A percentile compares a stretch with the other conserved stretches of the same genome.
Evolutionary conservation across 2,888 invertebrate genomes (phyloP).

Genomic region (Hydropsyche betteni): DNA sequence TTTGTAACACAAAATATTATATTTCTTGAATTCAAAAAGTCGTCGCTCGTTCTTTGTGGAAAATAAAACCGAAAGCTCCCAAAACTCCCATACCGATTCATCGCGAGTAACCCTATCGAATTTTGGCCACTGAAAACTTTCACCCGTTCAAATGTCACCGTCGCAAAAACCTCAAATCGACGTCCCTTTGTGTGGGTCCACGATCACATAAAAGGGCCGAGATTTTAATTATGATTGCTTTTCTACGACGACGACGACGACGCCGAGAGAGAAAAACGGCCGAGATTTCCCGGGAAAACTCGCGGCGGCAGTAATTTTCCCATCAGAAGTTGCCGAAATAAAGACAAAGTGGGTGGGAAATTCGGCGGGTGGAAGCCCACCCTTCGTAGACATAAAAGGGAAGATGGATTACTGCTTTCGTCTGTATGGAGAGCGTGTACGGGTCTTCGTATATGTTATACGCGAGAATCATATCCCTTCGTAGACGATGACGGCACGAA

Average conservation of each 20-base stretch:
- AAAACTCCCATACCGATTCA: too few relatives aligned
- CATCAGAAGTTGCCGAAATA: constrained; percentile 26
- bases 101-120: too few relatives aligned
- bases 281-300: constrained; percentile 10
- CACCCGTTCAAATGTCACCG: too few relatives aligned
- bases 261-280: not conserved
- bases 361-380: not conserved
- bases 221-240: constrained; percentile 41
- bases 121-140: too few relatives aligned
- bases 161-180: too few relatives aligned
- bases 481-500: constrained; percentile 10
- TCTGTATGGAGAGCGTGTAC: not conserved
- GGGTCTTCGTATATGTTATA: too few relatives aligned
- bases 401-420: constrained; percentile 24
- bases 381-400: constrained; percentile 12
- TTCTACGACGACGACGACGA: constrained; percentile 13
- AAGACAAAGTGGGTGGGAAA: constrained; percentile 12
- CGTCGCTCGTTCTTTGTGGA: too few relatives aligned
- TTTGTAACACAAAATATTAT: too few relatives aligned
- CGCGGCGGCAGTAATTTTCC: constrained; percentile 19
- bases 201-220: constrained; percentile 34
- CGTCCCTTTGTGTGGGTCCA: too few relatives aligned
- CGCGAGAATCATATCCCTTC: constrained; percentile 11
- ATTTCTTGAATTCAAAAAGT: too few relatives aligned
- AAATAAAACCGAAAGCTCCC: too few relatives aligned